Percentiles rank a stretch among this genome's conserved stretches.
phyloP scores from a whole-genome alignment of 2,797 vertebrate species.

The Nyctalus aviator region DNA sequence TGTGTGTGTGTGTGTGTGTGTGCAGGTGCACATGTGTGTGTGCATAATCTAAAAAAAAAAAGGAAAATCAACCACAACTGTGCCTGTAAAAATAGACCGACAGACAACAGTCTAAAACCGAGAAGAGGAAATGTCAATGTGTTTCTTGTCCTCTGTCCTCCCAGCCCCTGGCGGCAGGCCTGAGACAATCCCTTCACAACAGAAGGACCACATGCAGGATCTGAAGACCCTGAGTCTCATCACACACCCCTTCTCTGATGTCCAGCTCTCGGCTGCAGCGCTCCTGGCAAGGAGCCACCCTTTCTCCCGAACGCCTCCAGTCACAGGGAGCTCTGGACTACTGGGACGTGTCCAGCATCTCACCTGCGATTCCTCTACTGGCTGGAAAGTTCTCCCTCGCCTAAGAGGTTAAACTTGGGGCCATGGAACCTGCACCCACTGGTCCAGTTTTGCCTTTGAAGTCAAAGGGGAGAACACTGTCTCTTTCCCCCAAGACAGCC shows the following conservation, averaged over 20 bases:
- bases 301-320: constrained; percentile 27
- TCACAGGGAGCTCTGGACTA: background rate
- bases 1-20: background rate
- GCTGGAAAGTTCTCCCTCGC: background rate
- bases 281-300: background rate
- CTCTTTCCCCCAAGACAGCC: background rate
- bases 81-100: background rate
- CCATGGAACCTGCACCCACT: too few relatives aligned
- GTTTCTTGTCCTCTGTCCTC: background rate
- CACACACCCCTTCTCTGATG: background rate
- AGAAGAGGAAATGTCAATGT: background rate
- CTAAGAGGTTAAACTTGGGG: background rate
- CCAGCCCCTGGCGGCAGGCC: background rate
- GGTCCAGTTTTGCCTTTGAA: too few relatives aligned
- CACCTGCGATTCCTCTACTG: background rate
- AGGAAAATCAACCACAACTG: background rate
- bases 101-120: background rate
- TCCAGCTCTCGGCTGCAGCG: background rate
- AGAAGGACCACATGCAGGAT: background rate
- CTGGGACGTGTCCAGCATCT: background rate
- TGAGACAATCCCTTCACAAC: background rate
- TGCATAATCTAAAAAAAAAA: background rate
- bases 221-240: background rate
- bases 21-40: background rate
- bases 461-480: too few relatives aligned